These are phyloP conservation scores for Diadumene lineata DNA, from an alignment of 92 coral and sea anemone genomes.

Conservation along the genomic window DNA sequence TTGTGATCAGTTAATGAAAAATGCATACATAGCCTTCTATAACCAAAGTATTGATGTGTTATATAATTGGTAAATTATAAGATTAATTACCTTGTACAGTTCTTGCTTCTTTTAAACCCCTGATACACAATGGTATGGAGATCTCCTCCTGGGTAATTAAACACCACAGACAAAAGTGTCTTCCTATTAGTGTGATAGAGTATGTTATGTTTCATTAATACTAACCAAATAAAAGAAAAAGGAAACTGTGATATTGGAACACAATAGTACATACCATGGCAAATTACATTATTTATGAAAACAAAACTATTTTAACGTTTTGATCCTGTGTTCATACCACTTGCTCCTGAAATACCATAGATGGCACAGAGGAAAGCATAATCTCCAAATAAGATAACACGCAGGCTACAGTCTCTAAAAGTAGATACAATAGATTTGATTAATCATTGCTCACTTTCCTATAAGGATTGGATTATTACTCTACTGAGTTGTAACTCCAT, in stretches of 20 bases:
- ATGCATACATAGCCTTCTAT: background rate
- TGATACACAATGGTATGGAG: background rate
- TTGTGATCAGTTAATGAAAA: background rate
- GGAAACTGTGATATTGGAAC: background rate
- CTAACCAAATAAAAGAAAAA: no score
- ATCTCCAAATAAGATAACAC: constrained; percentile 25
- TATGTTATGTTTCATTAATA: background rate
- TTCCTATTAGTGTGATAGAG: background rate
- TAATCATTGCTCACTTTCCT: background rate
- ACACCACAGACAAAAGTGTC: no score
- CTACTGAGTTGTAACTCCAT: background rate
- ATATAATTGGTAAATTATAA: background rate
- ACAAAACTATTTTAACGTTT: background rate
- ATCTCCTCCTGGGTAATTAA: background rate
- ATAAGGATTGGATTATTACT: background rate
- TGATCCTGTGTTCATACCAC: constrained; percentile 15
- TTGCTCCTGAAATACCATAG: constrained; percentile 26
- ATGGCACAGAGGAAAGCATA: constrained; percentile 26
- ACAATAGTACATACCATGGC: background rate
- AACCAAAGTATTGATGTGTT: background rate
- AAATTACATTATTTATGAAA: background rate
- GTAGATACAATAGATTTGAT: background rate
- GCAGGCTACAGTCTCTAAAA: background rate
- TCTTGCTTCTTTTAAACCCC: background rate
- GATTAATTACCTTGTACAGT: background rate